Base-by-base conservation (phyloP, 2,888 invertebrate species). In the Ischnus inquisitorius region DNA sequence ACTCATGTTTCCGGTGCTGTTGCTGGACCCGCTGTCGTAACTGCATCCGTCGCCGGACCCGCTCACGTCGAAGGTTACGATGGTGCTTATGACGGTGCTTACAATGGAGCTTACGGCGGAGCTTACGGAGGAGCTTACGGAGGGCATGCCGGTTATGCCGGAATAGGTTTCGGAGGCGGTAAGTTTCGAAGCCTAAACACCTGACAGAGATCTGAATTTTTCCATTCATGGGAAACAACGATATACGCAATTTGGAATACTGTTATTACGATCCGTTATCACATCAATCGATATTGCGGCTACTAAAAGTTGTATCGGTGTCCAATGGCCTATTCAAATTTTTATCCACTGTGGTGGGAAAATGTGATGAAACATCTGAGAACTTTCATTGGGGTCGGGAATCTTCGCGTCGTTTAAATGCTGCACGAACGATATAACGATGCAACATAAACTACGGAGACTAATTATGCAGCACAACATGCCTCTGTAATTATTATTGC, bases 1-100 rank as follows among this genome's bases (percentile, higher is more conserved):
- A 92, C 88, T 8, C 92, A 91, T 41, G 93, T 93, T 14, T 91
- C 92, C n/a, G 93, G 93, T 0, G 93, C 93, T 8, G 92, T 93
- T 19, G 92, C 93, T 71, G 93, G 92, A 3, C 90, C 92, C 0
- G 91, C 93, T 1, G 88, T 91, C 1, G 92, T 93, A 3, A 91
- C 92, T 0, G 90, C 91, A 4, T 93, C 92, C 2, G 90, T 93
- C 6, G 92, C 92, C 51, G 92, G 92, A 2, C 92, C 92, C 0
- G 91, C 92, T 8, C 90, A 92, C 43, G 93, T 93, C 39, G 92
- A 92, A 57, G 92, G 91, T 34, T 88, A 89, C 48, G 88, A 85
- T 4, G 90, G 83, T 41, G 71, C 76, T 39, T 87, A 88, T 51
- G 87, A 80, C 51, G 90, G 88, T 69, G 86, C 79, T 39, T 86